Conservation (phyloP, 2,797 vertebrate species). For the Adrianichthys oophorus region DNA sequence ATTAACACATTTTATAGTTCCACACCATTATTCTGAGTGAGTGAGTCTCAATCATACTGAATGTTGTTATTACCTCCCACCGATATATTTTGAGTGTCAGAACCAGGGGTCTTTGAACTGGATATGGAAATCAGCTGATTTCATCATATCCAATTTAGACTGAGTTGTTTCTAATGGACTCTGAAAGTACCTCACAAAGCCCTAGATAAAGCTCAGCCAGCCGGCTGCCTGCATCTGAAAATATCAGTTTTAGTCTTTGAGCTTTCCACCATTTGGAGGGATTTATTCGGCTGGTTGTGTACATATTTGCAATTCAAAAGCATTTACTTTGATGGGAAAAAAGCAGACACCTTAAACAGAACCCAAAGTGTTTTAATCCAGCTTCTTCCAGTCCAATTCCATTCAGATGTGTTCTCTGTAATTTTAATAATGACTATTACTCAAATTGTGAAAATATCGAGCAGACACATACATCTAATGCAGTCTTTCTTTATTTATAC, state of each 20-base stretch:
- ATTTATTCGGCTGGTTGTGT: slow-evolving; percentile 1
- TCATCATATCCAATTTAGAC: slow-evolving; percentile 20
- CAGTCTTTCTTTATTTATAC: too few relatives aligned
- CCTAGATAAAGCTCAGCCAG: slow-evolving; percentile 34
- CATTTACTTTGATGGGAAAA: background rate
- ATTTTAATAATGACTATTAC: too few relatives aligned
- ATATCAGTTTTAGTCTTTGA: slow-evolving; percentile 17
- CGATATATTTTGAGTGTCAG: slow-evolving; percentile 14
- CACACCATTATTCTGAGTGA: slow-evolving; percentile 27
- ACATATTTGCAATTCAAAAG: slow-evolving; percentile 2
- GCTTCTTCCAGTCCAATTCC: too few relatives aligned
- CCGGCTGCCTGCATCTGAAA: slow-evolving; percentile 9
- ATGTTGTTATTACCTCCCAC: slow-evolving; percentile 9
- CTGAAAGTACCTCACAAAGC: slow-evolving; percentile 29
- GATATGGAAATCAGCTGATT: slow-evolving; percentile 33
- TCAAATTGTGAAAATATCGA: too few relatives aligned
- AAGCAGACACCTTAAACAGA: background rate
- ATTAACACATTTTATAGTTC: slow-evolving; percentile 44
- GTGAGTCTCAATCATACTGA: slow-evolving; percentile 17
- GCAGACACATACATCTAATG: too few relatives aligned
- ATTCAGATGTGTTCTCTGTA: too few relatives aligned
- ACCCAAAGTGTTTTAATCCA: too few relatives aligned
- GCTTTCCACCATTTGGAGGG: slow-evolving; percentile 14
- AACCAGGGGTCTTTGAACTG: slow-evolving; percentile 7
- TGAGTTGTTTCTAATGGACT: slow-evolving; percentile 41